These are phyloP conservation scores for Microctenopoma lineatum DNA, from an alignment of 2,797 vertebrate genomes.

Conservation along the genomic window DNA sequence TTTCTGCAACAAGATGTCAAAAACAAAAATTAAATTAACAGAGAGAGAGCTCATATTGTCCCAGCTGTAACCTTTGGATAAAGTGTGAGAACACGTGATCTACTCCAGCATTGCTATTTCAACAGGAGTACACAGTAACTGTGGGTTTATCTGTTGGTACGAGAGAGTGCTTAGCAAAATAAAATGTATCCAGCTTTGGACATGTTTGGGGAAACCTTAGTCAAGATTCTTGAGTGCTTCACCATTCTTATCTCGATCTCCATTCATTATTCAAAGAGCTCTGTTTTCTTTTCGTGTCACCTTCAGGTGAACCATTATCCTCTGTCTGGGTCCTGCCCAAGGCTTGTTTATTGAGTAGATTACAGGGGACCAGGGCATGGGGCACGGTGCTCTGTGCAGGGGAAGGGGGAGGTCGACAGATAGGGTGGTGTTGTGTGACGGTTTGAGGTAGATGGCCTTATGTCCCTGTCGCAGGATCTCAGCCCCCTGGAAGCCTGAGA, in stretches of 20 bases:
- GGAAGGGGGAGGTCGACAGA: conserved; percentile 44
- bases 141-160: conserved; percentile 10
- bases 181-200: conserved; percentile 65
- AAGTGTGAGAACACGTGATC: conserved; percentile 24
- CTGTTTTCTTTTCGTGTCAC: conserved; percentile 82
- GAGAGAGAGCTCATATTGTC: neutral
- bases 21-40: conserved; percentile 19
- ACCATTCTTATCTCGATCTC: conserved; percentile 72
- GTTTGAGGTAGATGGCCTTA: conserved; percentile 50
- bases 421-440: conserved; percentile 58
- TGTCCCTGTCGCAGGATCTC: conserved; percentile 38
- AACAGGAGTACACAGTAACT: conserved; percentile 7
- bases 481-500: conserved; percentile 49
- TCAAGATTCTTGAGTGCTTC: conserved; percentile 74
- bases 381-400: conserved; percentile 34
- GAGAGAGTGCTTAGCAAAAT: conserved; percentile 35
- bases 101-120: conserved; percentile 11
- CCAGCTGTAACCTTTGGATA: conserved; percentile 20
- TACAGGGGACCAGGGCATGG: conserved; percentile 49
- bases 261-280: conserved; percentile 79
- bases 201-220: conserved; percentile 73
- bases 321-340: conserved; percentile 66
- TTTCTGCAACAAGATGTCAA: conserved; percentile 38
- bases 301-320: conserved; percentile 82
- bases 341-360: conserved; percentile 80